Percentiles rank a stretch among this genome's conserved stretches.
These are phyloP conservation scores for Nilaparvata lugens DNA, from an alignment of 1,140 invertebrate species.

Conservation along the genomic window DNA sequence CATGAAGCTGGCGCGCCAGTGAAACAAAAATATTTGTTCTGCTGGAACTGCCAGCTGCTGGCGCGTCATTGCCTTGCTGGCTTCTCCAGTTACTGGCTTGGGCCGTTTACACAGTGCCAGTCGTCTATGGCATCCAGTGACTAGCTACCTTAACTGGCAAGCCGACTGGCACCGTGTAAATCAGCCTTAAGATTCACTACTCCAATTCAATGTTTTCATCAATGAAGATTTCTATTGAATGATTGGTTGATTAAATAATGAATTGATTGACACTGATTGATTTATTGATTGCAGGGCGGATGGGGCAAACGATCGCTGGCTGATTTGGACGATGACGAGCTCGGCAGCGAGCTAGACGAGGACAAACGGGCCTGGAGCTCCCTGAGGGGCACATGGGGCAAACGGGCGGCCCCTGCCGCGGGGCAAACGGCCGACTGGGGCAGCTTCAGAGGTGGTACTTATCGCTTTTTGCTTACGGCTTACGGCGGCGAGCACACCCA, in stretches of 20 bases:
- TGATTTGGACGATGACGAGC: slow-evolving; percentile 15
- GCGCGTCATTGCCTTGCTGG: too few species aligned
- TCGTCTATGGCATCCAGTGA: too few species aligned
- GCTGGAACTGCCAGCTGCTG: too few species aligned
- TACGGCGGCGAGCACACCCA: background rate
- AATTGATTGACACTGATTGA: background rate
- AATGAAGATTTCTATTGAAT: background rate
- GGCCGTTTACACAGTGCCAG: too few species aligned
- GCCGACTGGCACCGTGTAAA: too few species aligned
- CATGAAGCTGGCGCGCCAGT: too few species aligned
- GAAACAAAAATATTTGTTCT: too few species aligned
- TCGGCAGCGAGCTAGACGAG: slow-evolving; percentile 16
- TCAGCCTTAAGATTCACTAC: too few species aligned
- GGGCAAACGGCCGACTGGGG: slow-evolving; percentile 37
- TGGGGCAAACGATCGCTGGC: slow-evolving; percentile 25
- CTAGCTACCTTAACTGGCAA: too few species aligned
- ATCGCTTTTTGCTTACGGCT: background rate
- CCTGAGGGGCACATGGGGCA: slow-evolving; percentile 47
- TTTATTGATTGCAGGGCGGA: slow-evolving; percentile 7
- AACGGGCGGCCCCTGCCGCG: slow-evolving; percentile 38
- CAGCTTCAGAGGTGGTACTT: slow-evolving; percentile 45
- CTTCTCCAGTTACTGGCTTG: too few species aligned
- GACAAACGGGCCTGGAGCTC: slow-evolving; percentile 53
- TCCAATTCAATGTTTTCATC: too few species aligned
- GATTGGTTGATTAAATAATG: background rate